Base-by-base conservation (phyloP, 1,140 invertebrate genomes). In the Archegozetes longisetosus region DNA sequence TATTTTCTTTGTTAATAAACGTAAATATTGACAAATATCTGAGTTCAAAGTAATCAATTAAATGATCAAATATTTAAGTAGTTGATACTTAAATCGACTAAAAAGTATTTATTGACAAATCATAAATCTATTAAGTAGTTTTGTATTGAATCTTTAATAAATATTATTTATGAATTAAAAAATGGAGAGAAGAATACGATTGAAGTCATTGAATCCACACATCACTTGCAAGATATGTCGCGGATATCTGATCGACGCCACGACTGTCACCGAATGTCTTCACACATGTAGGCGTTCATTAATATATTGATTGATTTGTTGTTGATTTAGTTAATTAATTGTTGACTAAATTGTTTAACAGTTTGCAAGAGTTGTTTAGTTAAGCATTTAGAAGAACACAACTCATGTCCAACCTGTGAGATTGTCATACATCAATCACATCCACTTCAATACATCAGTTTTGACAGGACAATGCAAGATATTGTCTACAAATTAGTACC, bases 341-440 rank as follows among this genome's bases (percentile, higher is more conserved):
- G 57, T 56, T 1, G 53, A 28, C 32, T 53, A 50, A 47, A 9
- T 24, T 59, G 29, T 17, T 80, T 78, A 53, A 25, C 74, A 90
- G 87, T 96, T 76, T 98, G 92, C 74, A 96, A 96, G 75, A 95
- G 88, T 71, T 98, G 92, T 72, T 74, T 98, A 61, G 92, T 98
- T 50, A 96, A 96, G 71, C 90, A 96, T 75, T 76, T 97, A 58
- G 91, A 96, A 73, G 91, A 93, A 68, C 92, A 92, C 69, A 95
- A 96, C 71, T 91, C 88, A 22, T 97, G 93, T 77, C 93, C 93
- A 67, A 87, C 87, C 77, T 98, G 92, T 77, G 84, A 86, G 72
- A 89, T 90, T 68, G 88, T 95, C 49, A 95, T 97, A 66, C 92
- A 98, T 73, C 92, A 98, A 70, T 95, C 90, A 9, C 91, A 97